Conservation (phyloP, 2,888 invertebrate species). For the Apocheima hispidaria region DNA sequence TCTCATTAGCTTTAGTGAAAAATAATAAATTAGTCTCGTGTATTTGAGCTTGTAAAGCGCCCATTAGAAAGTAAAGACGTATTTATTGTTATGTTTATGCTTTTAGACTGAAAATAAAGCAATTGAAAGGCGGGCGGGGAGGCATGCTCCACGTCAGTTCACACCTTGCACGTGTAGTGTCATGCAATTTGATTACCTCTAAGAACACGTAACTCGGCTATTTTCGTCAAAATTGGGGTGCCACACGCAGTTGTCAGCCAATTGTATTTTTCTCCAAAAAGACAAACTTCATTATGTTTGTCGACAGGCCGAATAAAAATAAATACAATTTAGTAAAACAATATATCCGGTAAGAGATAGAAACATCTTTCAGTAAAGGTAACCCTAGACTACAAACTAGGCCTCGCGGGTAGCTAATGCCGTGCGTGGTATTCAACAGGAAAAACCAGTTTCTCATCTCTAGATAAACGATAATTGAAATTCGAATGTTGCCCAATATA, state of each 20-base stretch:
- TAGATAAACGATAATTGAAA: slow-evolving; percentile 27
- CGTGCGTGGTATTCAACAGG: slow-evolving; percentile 39
- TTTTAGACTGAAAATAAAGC: slow-evolving; percentile 72
- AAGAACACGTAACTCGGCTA: slow-evolving; percentile 59
- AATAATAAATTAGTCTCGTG: slow-evolving; percentile 50
- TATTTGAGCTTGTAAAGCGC: slow-evolving; percentile 55
- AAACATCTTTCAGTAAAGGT: slow-evolving; percentile 12
- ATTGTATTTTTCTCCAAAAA: slow-evolving; percentile 49
- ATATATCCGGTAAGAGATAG: neutral
- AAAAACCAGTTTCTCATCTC: slow-evolving; percentile 42
- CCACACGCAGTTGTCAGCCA: slow-evolving; percentile 46
- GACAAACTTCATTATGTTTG: slow-evolving; percentile 41
- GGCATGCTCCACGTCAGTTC: slow-evolving; percentile 72
- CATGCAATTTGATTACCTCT: slow-evolving; percentile 75
- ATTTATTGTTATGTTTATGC: slow-evolving; percentile 70
- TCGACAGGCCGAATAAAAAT: slow-evolving; percentile 36
- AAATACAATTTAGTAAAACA: slow-evolving; percentile 33
- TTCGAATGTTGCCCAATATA: slow-evolving; percentile 17
- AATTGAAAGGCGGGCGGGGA: slow-evolving; percentile 69
- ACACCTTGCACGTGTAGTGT: slow-evolving; percentile 81
- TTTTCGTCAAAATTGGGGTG: slow-evolving; percentile 64
- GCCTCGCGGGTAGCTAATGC: slow-evolving; percentile 23
- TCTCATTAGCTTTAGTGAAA: slow-evolving; percentile 44
- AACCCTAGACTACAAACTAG: slow-evolving; percentile 19
- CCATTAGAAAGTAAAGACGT: slow-evolving; percentile 66